Base-by-base conservation (phyloP, 2,888 invertebrate genomes). In the Onchidella celtica region DNA sequence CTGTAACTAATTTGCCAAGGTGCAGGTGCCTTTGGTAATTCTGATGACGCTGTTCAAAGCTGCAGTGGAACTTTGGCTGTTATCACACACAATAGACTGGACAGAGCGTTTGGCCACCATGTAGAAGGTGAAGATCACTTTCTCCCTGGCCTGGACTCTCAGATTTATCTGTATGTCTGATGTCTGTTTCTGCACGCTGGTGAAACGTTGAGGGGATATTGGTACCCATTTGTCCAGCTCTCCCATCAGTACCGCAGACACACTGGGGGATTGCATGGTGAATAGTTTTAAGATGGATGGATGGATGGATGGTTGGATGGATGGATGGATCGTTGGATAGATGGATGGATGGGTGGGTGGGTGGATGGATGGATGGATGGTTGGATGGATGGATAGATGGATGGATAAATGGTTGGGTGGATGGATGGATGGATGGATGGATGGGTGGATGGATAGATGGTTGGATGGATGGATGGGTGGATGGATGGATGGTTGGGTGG, bases 211-310 rank as follows among this genome's bases (percentile, higher is more conserved):
- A 24, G 77, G 63, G 1, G 88, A 86, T 84, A 88, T 83, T 2
- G 87, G 86, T 1, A 86, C 83, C 85, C 86, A 86, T 72, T 87
- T 88, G 17, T 74, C 79, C 29, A 74, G 75, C 55, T 87, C 88
- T 3, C 87, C 88, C 24, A 86, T 63, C 2, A 88, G 81, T 11
- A 83, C 79, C 66, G 81, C 74, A 21, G 83, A 69, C 1, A 38
- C 34, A 4, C 61, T 75, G 69, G 38, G 29, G 14, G 14, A 24
- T 27, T 17, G 65, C 65, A 24, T 65, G 6, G 17, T 17, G 17
- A 17, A 47, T 47, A 47, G 6, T n/a, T n/a, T n/a, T n/a, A n/a
- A n/a, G n/a, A n/a, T n/a, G n/a, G n/a, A n/a, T n/a, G n/a, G n/a
- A n/a, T n/a, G n/a, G n/a, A n/a, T n/a, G n/a, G n/a, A n/a, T n/a